These are phyloP conservation scores for Panurus biarmicus DNA, from an alignment of 2,113 vertebrate species.

Conservation along the genomic window DNA sequence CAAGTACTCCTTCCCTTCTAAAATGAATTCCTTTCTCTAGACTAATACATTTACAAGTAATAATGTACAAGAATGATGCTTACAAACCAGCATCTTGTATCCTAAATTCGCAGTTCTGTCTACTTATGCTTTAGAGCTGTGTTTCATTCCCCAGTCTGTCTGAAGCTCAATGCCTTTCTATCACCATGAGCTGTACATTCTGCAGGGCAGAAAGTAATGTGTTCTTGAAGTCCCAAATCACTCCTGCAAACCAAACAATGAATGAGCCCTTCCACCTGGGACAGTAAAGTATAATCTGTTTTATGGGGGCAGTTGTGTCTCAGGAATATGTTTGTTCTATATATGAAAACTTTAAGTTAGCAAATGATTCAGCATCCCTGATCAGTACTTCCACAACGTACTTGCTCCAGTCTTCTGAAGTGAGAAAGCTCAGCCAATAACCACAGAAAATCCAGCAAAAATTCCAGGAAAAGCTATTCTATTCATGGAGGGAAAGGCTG, in stretches of 20 bases:
- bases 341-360: neutral
- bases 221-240: neutral
- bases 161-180: neutral
- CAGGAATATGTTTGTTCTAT: neutral
- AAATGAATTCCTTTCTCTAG: neutral
- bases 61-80: neutral
- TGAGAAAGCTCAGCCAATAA: conserved; percentile 36
- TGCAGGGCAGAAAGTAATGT: neutral
- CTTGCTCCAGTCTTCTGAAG: conserved; percentile 22
- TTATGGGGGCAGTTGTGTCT: neutral
- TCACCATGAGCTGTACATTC: neutral
- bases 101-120: neutral
- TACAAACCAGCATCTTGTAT: neutral
- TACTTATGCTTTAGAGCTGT: neutral
- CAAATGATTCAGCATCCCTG: neutral
- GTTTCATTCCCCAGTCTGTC: neutral
- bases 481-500: conserved; percentile 29
- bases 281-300: neutral
- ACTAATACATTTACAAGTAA: neutral
- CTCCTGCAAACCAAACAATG: neutral
- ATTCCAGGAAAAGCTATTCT: conserved; percentile 38
- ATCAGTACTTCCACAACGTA: conserved; percentile 1
- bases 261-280: neutral
- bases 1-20: neutral
- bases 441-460: conserved; percentile 46